phyloP scores from a whole-genome alignment of 2,797 vertebrate genomes.

The Enteromius thamalakanensis region DNA sequence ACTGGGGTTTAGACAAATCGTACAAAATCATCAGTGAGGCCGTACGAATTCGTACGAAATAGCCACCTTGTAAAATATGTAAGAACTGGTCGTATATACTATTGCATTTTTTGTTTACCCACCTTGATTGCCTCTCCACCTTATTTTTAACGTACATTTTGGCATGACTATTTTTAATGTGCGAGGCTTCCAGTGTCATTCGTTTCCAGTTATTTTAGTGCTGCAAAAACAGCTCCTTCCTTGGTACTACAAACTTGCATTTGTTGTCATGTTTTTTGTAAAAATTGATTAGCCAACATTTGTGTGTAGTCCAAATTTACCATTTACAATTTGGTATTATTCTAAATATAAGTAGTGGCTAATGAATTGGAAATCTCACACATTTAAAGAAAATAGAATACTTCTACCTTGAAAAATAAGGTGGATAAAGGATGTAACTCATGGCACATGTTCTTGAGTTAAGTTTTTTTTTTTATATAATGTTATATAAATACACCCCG shows the following conservation, averaged over 20 bases:
- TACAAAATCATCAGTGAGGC: too few species aligned
- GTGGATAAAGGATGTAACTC: constrained; percentile 1
- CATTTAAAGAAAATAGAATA: neutral
- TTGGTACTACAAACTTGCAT: neutral
- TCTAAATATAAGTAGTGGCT: neutral
- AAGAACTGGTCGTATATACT: too few species aligned
- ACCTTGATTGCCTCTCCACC: neutral
- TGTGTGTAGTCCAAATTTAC: too few species aligned
- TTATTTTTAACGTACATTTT: neutral
- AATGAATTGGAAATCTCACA: neutral
- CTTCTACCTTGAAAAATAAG: neutral
- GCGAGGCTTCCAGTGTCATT: neutral
- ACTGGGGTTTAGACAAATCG: too few species aligned
- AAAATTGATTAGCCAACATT: neutral
- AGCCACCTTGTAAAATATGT: too few species aligned
- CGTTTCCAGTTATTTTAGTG: neutral
- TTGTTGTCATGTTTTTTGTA: too few species aligned
- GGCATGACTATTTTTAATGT: neutral
- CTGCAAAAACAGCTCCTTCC: neutral
- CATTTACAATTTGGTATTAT: neutral
- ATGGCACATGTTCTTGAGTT: neutral
- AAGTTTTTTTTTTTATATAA: neutral
- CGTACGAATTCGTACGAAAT: too few species aligned
- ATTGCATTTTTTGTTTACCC: neutral
- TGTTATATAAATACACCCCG: neutral